Conservation (phyloP, 2,888 invertebrate species). For the Caenorhabditis sp. region DNA sequence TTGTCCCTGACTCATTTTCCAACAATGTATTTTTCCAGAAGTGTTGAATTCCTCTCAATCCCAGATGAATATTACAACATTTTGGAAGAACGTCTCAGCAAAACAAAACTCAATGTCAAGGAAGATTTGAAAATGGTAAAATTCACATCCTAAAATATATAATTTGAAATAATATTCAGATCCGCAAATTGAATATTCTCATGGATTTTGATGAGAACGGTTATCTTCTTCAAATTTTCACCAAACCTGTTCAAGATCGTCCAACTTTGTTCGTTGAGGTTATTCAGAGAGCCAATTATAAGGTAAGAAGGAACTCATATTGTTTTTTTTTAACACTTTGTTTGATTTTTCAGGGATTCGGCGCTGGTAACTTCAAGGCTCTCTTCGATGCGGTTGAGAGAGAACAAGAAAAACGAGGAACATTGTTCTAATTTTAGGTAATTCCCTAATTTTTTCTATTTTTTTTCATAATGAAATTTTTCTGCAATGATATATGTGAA, state of each 20-base stretch:
- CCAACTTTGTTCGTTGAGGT: constrained; percentile 96
- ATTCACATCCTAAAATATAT: background rate
- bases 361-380: constrained; percentile 97
- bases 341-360: constrained; percentile 94
- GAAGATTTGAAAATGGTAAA: constrained; percentile 82
- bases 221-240: constrained; percentile 71
- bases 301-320: constrained; percentile 58
- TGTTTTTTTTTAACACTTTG: background rate
- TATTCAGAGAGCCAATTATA: constrained; percentile 91
- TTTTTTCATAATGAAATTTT: too few species aligned
- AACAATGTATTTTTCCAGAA: too few species aligned
- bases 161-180: constrained; percentile 22
- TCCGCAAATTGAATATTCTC: constrained; percentile 57
- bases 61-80: constrained; percentile 89
- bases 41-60: constrained; percentile 87
- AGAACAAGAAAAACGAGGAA: constrained; percentile 92
- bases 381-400: constrained; percentile 94
- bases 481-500: too few species aligned
- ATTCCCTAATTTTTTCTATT: background rate
- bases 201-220: constrained; percentile 69
- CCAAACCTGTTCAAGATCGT: constrained; percentile 93
- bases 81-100: constrained; percentile 80
- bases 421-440: constrained; percentile 78
- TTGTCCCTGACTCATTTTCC: too few species aligned
- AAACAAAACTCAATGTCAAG: constrained; percentile 82